phyloP scores from a whole-genome alignment of 2,797 vertebrate species.

The Thunnus albacares region DNA sequence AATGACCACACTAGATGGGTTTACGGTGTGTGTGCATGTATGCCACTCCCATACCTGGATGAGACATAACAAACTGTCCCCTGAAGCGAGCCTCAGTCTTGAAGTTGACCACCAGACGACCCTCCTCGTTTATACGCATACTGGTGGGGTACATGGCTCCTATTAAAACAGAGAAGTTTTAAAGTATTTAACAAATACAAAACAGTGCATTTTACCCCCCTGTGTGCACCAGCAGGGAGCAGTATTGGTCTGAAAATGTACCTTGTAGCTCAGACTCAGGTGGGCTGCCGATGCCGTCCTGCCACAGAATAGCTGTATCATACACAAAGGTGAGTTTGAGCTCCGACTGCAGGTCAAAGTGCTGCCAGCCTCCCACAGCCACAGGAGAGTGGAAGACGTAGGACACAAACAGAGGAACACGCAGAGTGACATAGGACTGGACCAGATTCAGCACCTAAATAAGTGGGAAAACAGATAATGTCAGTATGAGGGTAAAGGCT shows the following conservation, averaged over 20 bases:
- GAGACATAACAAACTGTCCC: slow-evolving; percentile 90
- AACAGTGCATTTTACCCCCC: background rate
- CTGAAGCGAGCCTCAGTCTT: slow-evolving; percentile 87
- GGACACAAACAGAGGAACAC: slow-evolving; percentile 88
- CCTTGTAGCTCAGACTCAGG: slow-evolving; percentile 90
- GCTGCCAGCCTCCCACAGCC: slow-evolving; percentile 88
- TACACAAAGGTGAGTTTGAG: slow-evolving; percentile 90
- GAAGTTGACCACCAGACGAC: slow-evolving; percentile 88
- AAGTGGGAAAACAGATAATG: background rate
- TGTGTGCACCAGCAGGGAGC: background rate
- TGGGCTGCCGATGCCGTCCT: slow-evolving; percentile 89
- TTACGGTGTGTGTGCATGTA: slow-evolving; percentile 23
- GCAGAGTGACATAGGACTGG: slow-evolving; percentile 89
- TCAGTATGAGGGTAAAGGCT: background rate
- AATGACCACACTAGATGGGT: slow-evolving; percentile 46
- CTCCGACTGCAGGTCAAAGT: slow-evolving; percentile 91
- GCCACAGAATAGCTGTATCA: slow-evolving; percentile 90
- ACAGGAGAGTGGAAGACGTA: slow-evolving; percentile 90
- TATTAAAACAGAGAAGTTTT: slow-evolving; percentile 50
- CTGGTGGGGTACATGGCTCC: slow-evolving; percentile 90
- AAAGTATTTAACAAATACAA: background rate
- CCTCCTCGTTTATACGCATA: slow-evolving; percentile 89
- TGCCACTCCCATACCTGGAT: slow-evolving; percentile 82
- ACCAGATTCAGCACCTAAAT: slow-evolving; percentile 89
- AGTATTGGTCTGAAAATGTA: slow-evolving; percentile 42